Conservation (phyloP, 2,888 invertebrate genomes). For the Drosophila nr. medialis region DNA sequence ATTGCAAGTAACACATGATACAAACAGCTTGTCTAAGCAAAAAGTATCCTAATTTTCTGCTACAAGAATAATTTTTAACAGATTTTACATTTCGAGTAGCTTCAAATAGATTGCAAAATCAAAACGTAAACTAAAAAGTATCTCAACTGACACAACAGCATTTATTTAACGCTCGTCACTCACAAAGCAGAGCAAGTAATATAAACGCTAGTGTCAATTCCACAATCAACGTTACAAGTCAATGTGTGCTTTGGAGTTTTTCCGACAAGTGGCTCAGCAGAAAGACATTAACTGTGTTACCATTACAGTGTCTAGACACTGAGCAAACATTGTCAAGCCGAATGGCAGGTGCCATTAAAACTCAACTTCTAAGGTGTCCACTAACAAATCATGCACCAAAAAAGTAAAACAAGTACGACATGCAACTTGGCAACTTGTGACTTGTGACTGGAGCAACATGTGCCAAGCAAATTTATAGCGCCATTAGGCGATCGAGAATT, state of each 20-base stretch:
- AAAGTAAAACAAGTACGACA: slow-evolving; percentile 19
- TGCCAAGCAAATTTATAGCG: slow-evolving; percentile 77
- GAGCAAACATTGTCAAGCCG: slow-evolving; percentile 73
- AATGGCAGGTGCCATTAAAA: slow-evolving; percentile 75
- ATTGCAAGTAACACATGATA: neutral
- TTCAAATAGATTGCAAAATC: neutral
- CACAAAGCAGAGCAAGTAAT: slow-evolving; percentile 13
- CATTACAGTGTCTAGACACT: slow-evolving; percentile 69
- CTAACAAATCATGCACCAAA: slow-evolving; percentile 57
- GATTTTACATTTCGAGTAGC: neutral
- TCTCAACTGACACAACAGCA: slow-evolving; percentile 18
- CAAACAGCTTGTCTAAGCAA: neutral
- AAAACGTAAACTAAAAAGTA: neutral
- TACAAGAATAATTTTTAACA: neutral
- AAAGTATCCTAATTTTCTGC: slow-evolving; percentile 6
- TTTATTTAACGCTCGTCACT: slow-evolving; percentile 45
- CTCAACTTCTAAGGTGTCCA: slow-evolving; percentile 55
- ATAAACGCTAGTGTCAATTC: slow-evolving; percentile 25
- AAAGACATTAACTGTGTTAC: slow-evolving; percentile 55
- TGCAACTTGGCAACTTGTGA: slow-evolving; percentile 13
- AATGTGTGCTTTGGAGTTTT: slow-evolving; percentile 68
- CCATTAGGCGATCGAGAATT: slow-evolving; percentile 74
- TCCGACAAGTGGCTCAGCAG: slow-evolving; percentile 55
- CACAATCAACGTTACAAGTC: slow-evolving; percentile 37
- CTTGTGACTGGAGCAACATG: slow-evolving; percentile 52